These are phyloP conservation scores for Aspiorhynchus laticeps DNA, from an alignment of 2,113 vertebrate species.

Conservation along the genomic window DNA sequence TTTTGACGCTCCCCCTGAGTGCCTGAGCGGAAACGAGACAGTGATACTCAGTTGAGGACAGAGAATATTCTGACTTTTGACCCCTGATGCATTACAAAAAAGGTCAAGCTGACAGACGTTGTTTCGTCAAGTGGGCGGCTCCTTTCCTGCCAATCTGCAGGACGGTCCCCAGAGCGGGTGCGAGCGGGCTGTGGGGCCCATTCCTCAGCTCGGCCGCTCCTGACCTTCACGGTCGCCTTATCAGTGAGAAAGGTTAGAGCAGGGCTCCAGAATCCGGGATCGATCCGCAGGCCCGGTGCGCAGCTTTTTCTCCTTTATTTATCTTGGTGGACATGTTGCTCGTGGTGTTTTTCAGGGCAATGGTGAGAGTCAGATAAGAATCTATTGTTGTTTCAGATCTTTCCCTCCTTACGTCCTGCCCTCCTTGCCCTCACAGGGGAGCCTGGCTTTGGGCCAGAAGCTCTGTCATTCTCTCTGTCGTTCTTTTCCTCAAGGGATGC, in stretches of 20 bases:
- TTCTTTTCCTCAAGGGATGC: conserved; percentile 57
- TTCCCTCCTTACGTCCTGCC: conserved; percentile 59
- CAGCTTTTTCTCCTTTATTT: conserved; percentile 70
- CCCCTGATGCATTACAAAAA: conserved; percentile 78
- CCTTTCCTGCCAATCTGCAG: conserved; percentile 67
- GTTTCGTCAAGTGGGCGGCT: conserved; percentile 68
- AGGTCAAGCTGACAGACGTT: conserved; percentile 79
- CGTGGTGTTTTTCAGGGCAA: conserved; percentile 76
- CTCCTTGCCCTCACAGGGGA: conserved; percentile 47
- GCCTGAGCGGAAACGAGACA: conserved; percentile 72
- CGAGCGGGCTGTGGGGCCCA: conserved; percentile 34
- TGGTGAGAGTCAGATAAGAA: conserved; percentile 76
- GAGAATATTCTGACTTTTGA: conserved; percentile 70
- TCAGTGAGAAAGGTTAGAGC: conserved; percentile 76
- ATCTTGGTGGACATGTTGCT: conserved; percentile 78
- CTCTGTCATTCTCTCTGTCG: conserved; percentile 49
- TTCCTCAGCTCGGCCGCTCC: conserved; percentile 32
- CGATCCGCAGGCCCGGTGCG: conserved; percentile 73
- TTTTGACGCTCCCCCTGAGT: conserved; percentile 69
- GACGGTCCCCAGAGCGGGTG: conserved; percentile 1
- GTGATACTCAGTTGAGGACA: conserved; percentile 63
- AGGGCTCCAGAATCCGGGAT: conserved; percentile 75
- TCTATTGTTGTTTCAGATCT: conserved; percentile 82
- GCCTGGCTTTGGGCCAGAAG: conserved; percentile 37
- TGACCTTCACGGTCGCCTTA: conserved; percentile 78